Evolutionary conservation across 2,888 invertebrate genomes (phyloP).

Genomic region (Orchesellides sinensis): DNA sequence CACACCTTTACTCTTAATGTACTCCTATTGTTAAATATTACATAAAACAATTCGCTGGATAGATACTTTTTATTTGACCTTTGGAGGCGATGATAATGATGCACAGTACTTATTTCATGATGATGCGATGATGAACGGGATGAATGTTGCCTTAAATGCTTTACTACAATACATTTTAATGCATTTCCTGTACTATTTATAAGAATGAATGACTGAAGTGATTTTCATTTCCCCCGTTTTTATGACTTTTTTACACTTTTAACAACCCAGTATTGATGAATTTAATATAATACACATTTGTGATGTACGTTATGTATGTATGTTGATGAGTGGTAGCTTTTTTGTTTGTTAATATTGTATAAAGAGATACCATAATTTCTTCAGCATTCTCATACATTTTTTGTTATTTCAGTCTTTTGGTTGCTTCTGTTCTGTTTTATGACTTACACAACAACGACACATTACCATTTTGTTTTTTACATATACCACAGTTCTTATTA

Average conservation of each 20-base stretch:
- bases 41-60: no score
- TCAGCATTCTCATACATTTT: conserved; percentile 63
- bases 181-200: conserved; percentile 17
- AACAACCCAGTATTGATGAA: conserved; percentile 55
- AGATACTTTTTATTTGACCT: not conserved
- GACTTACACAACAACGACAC: conserved; percentile 65
- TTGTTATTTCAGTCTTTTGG: conserved; percentile 64
- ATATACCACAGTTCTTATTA: conserved; percentile 39
- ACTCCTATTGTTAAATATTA: no score
- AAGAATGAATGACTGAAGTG: conserved; percentile 53
- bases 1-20: no score
- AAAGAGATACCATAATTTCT: conserved; percentile 68
- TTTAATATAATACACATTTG: conserved; percentile 29
- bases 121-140: not conserved
- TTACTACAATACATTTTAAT: conserved; percentile 31
- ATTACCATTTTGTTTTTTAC: conserved; percentile 48
- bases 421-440: conserved; percentile 63
- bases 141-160: conserved; percentile 18
- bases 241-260: conserved; percentile 30
- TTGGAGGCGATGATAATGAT: conserved; percentile 9
- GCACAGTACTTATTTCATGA: conserved; percentile 1
- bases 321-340: conserved; percentile 36
- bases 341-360: conserved; percentile 40
- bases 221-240: conserved; percentile 17
- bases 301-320: no score